phyloP scores from a whole-genome alignment of 2,797 vertebrate species.

The Oryzias dopingdopingensis region DNA sequence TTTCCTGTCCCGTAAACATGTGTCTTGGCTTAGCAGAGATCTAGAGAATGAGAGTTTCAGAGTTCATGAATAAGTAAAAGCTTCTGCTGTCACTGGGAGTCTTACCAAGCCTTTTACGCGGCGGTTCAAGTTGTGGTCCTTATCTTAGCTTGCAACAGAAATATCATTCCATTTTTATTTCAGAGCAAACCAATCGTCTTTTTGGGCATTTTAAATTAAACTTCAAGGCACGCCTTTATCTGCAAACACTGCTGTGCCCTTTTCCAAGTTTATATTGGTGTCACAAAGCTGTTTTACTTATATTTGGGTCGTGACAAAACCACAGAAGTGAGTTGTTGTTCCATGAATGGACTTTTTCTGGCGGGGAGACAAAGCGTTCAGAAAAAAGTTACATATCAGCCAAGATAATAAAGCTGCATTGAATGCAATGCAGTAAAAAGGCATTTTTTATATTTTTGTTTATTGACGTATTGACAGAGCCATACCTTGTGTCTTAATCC shows the following conservation, averaged over 20 bases:
- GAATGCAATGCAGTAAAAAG: no score
- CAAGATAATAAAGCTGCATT: no score
- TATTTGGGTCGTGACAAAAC: neutral
- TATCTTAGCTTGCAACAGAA: neutral
- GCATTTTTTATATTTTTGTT: no score
- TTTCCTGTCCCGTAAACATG: no score
- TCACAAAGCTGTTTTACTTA: slow-evolving; percentile 15
- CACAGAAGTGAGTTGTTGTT: slow-evolving; percentile 1
- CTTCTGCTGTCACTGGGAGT: neutral
- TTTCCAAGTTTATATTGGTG: slow-evolving; percentile 30
- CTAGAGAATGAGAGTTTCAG: neutral
- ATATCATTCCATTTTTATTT: neutral
- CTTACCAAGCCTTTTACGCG: neutral
- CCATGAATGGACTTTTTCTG: slow-evolving; percentile 9
- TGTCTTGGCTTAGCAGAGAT: neutral
- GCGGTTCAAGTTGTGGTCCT: neutral
- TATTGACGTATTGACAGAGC: no score
- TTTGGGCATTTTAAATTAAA: slow-evolving; percentile 17
- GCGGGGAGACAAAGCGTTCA: no score
- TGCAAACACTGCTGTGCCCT: slow-evolving; percentile 31
- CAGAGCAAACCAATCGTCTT: slow-evolving; percentile 26
- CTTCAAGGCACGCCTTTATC: slow-evolving; percentile 18
- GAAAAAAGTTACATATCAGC: no score
- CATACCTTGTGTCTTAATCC: no score
- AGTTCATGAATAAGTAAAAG: neutral